Conservation (phyloP, 2,113 vertebrate genomes). For the Centrocercus urophasianus region DNA sequence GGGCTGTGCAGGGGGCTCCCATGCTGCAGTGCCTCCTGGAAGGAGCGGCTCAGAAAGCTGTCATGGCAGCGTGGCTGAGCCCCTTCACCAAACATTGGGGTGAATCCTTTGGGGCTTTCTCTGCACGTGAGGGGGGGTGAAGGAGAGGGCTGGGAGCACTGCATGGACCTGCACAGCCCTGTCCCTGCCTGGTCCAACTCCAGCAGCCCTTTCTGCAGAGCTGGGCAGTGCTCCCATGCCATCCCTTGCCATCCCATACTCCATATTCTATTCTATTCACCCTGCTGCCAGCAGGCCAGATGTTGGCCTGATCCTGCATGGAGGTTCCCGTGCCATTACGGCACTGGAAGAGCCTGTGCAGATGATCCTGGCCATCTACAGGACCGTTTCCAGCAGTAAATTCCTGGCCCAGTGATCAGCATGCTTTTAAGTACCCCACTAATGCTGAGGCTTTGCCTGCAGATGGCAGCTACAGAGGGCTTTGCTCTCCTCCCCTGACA, state of each 20-base stretch:
- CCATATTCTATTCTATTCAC: too few species aligned
- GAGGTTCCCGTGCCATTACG: background rate
- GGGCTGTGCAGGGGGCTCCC: background rate
- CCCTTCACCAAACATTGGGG: accelerated
- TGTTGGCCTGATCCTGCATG: background rate
- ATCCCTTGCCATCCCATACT: background rate
- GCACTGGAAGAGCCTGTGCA: background rate
- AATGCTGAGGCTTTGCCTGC: accelerated
- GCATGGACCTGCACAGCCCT: background rate
- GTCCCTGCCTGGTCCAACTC: accelerated
- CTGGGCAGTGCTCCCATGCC: background rate
- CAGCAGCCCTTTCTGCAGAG: background rate
- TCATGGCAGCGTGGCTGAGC: background rate
- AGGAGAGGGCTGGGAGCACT: background rate
- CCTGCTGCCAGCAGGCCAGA: background rate
- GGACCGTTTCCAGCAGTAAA: background rate
- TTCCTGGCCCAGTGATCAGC: background rate
- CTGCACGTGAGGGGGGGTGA: background rate
- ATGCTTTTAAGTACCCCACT: background rate
- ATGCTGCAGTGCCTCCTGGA: background rate
- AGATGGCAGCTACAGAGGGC: background rate
- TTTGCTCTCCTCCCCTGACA: background rate
- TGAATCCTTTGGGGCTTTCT: background rate
- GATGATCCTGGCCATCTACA: background rate
- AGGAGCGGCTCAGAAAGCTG: background rate